These are phyloP conservation scores for Salvelinus alpinus DNA, from an alignment of 2,113 vertebrate genomes.

Conservation along the genomic window DNA sequence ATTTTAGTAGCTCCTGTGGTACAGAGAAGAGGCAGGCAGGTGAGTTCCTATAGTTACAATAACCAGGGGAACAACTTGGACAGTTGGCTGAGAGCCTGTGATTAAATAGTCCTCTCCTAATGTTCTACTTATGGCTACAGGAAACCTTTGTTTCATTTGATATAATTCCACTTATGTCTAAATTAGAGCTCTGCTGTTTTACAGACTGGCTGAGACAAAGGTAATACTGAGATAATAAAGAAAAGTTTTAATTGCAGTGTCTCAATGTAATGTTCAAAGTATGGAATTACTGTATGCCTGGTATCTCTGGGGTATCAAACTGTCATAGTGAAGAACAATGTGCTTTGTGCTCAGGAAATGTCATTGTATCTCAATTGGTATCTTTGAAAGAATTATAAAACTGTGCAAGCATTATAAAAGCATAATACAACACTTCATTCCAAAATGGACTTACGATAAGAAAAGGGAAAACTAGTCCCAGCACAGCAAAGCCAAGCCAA, in stretches of 20 bases:
- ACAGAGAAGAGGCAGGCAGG: slow-evolving; percentile 8
- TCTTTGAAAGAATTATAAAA: neutral
- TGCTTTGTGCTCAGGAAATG: neutral
- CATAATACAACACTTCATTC: neutral
- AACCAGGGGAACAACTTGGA: neutral
- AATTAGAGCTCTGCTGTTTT: slow-evolving; percentile 22
- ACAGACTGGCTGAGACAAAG: slow-evolving; percentile 1
- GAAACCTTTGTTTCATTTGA: slow-evolving; percentile 8
- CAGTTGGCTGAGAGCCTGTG: neutral
- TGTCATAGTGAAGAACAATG: slow-evolving; percentile 7
- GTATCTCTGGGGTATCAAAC: slow-evolving; percentile 3
- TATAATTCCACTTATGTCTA: slow-evolving; percentile 4
- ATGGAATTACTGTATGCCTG: slow-evolving; percentile 1
- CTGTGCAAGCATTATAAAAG: neutral
- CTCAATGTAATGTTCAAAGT: slow-evolving; percentile 9
- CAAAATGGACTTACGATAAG: slow-evolving; percentile 64
- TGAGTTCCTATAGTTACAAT: neutral
- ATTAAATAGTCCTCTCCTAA: slow-evolving; percentile 10
- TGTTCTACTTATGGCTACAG: neutral
- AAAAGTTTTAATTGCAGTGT: slow-evolving; percentile 28
- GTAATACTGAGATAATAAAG: slow-evolving; percentile 13
- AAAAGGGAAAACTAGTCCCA: slow-evolving; percentile 71
- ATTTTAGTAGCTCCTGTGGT: slow-evolving; percentile 54
- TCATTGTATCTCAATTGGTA: neutral
- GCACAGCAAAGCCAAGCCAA: slow-evolving; percentile 46